These are phyloP conservation scores for Premnoplex brunnescens DNA, from an alignment of 2,797 vertebrate genomes.

Conservation along the genomic window DNA sequence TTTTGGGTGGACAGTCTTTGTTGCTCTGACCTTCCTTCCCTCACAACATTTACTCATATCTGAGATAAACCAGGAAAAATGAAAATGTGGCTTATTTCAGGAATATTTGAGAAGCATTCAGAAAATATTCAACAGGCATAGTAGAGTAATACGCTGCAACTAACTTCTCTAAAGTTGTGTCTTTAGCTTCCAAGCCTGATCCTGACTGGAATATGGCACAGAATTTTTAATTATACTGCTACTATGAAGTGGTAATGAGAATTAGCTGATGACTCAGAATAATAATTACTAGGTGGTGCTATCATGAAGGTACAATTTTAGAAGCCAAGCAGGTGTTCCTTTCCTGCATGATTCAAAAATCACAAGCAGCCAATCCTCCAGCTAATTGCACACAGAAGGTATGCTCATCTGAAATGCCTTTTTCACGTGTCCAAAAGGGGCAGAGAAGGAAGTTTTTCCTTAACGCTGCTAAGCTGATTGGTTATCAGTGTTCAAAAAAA, in stretches of 20 bases:
- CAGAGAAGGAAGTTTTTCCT: conserved; percentile 36
- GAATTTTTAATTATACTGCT: conserved; percentile 68
- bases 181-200: conserved; percentile 21
- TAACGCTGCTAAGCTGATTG: conserved; percentile 37
- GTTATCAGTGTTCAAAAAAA: conserved; percentile 33
- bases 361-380: conserved; percentile 55
- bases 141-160: neutral
- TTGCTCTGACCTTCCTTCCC: neutral
- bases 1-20: neutral
- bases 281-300: conserved; percentile 71
- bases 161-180: neutral
- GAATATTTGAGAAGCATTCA: neutral
- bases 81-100: neutral
- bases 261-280: conserved; percentile 69
- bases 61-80: neutral
- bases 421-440: conserved; percentile 21
- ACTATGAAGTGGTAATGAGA: conserved; percentile 59
- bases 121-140: neutral
- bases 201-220: neutral
- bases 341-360: conserved; percentile 66
- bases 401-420: conserved; percentile 41
- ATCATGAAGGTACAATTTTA: conserved; percentile 65
- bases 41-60: neutral
- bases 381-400: conserved; percentile 43
- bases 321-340: conserved; percentile 71